phyloP scores from a whole-genome alignment of 2,113 vertebrate species.

The Casuarius casuarius region DNA sequence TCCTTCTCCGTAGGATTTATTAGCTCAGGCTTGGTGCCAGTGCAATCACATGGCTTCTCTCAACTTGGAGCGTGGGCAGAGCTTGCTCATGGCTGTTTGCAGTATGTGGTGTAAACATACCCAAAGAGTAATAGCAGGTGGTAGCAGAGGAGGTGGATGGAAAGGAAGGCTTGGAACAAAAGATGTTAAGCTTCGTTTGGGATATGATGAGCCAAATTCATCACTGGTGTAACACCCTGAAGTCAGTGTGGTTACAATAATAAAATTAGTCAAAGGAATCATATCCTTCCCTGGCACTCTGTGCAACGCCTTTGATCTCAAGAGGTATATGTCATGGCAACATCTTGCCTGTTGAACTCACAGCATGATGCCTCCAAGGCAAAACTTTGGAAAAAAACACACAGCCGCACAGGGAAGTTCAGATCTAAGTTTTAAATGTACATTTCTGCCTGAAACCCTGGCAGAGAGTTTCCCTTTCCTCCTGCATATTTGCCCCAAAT shows the following conservation, averaged over 20 bases:
- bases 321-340: constrained; percentile 39
- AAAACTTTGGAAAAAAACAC: background rate
- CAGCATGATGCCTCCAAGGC: background rate
- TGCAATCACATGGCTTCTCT: constrained; percentile 59
- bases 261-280: constrained; percentile 53
- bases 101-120: constrained; percentile 65
- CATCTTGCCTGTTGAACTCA: constrained; percentile 15
- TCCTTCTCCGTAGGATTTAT: constrained; percentile 49
- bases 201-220: constrained; percentile 54
- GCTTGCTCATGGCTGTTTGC: constrained; percentile 68
- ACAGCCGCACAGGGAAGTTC: constrained; percentile 9
- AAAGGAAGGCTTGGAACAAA: constrained; percentile 58
- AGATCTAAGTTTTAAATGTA: background rate
- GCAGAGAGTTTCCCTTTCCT: constrained; percentile 7
- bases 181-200: constrained; percentile 65
- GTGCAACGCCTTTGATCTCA: constrained; percentile 45
- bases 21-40: constrained; percentile 49
- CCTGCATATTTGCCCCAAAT: constrained; percentile 30
- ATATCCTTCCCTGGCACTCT: background rate
- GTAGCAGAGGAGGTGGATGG: constrained; percentile 60
- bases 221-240: constrained; percentile 36
- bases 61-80: constrained; percentile 65
- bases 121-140: constrained; percentile 67
- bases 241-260: constrained; percentile 53
- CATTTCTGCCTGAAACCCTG: constrained; percentile 10